Base-by-base conservation (phyloP, 2,113 vertebrate genomes). In the Irena cyanogastra region DNA sequence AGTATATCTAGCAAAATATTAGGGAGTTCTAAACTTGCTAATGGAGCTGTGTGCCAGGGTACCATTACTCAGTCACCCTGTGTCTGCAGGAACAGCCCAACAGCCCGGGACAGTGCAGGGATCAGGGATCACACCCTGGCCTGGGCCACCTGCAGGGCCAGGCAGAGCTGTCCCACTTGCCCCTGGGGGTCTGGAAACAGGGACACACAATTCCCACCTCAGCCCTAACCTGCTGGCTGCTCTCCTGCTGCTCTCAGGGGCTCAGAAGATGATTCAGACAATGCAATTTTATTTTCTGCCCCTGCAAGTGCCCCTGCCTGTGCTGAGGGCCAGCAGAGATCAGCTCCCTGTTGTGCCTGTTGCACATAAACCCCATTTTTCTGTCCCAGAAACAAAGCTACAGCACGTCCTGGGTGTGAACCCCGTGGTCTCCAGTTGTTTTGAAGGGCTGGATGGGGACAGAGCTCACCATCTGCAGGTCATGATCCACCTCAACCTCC, bases 381-480 rank as follows among this genome's bases (percentile, higher is more conserved):
- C 41, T 28, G 54, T 20, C 28, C 28, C 42, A 83, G 85, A 13
- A 78, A 26, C 3, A 11, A n/a, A 16, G 27, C 11, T 23, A 10
- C 66, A 74, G 60, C 72, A 12, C 0, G 1, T n/a, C 33, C 66
- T 44, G 17, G 12, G 33, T 64, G 45, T 49, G 33, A 50, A 66
- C 8, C 19, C 23, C 26, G 28, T 1, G 19, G 26, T 17, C 11
- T 16, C 45, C 44, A 26, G 0, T 0, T n/a, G 9, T 49, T 27
- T 47, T 39, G 35, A 68, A 19, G 3, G 27, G 31, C 41, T 39
- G 60, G 24, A 6, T 1, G 0, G 30, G 8, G 80, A 28, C 49
- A 64, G 52, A 64, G 42, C 52, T 65, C 69, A 19, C 10, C 33
- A 10, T 6, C 27, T 53, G 13, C n/a, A 37, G 74, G 8, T 33